phyloP scores from a whole-genome alignment of 2,888 invertebrate species.

The Amblyjoppa fuscipennis region DNA sequence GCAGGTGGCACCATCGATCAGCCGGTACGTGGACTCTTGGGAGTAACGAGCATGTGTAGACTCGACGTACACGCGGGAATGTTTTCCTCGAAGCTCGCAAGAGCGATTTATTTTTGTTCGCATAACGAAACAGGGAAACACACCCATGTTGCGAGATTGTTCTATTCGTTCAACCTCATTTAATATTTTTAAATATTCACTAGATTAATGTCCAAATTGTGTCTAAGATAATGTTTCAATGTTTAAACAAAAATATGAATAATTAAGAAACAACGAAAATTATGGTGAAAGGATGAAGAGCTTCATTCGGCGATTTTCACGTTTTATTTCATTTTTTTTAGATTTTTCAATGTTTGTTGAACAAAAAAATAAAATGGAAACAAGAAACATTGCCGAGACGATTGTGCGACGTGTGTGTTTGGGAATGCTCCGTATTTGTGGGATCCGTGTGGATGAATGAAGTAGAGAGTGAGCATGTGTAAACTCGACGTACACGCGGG shows the following conservation, averaged over 20 bases:
- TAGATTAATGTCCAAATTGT: too few species aligned
- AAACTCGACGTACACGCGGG: too few species aligned
- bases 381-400: conserved; percentile 21
- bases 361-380: conserved; percentile 16
- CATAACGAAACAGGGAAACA: too few species aligned
- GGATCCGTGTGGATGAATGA: conserved; percentile 49
- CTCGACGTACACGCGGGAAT: too few species aligned
- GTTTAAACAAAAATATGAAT: neutral
- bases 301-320: conserved; percentile 51
- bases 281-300: conserved; percentile 55
- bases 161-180: too few species aligned
- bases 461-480: conserved; percentile 50
- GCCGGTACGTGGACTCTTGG: conserved; percentile 63
- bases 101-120: too few species aligned
- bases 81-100: too few species aligned
- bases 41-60: too few species aligned
- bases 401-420: conserved; percentile 6
- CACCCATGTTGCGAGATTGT: too few species aligned
- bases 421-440: conserved; percentile 47
- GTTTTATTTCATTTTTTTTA: conserved; percentile 9
- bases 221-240: too few species aligned
- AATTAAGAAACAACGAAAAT: conserved; percentile 20
- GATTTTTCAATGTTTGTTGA: neutral
- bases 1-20: conserved; percentile 70
- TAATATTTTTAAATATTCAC: too few species aligned